phyloP scores from a whole-genome alignment of 2,797 vertebrate species.

The Botia kubotai region DNA sequence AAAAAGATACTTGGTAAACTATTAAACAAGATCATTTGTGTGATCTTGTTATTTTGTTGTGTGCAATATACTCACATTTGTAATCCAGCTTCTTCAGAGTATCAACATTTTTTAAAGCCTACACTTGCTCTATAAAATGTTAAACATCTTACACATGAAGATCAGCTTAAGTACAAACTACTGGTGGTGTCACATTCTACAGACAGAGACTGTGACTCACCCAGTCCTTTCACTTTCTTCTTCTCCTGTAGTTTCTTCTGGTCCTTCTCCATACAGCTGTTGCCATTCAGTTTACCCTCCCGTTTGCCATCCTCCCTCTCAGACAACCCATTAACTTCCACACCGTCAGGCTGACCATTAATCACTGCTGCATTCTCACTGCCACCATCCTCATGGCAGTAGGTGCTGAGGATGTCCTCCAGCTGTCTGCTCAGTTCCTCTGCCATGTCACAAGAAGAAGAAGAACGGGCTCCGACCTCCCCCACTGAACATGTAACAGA shows the following conservation, averaged over 20 bases:
- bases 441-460: slow-evolving; percentile 81
- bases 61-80: no score
- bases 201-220: slow-evolving; percentile 70
- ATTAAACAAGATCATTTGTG: no score
- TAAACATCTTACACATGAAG: neutral
- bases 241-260: slow-evolving; percentile 91
- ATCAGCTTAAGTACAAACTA: neutral
- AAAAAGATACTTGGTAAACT: no score
- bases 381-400: slow-evolving; percentile 82
- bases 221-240: slow-evolving; percentile 94
- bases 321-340: slow-evolving; percentile 83
- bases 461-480: slow-evolving; percentile 46
- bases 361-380: slow-evolving; percentile 77
- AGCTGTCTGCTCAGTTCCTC: slow-evolving; percentile 94
- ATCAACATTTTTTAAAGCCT: no score
- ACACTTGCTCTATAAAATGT: no score
- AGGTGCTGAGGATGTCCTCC: slow-evolving; percentile 95
- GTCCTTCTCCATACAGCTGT: slow-evolving; percentile 77
- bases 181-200: neutral
- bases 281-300: slow-evolving; percentile 77
- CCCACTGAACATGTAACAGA: slow-evolving; percentile 55
- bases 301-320: slow-evolving; percentile 81
- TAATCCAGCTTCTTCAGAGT: no score
- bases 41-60: no score
- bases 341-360: slow-evolving; percentile 80